Percentiles rank a stretch among this genome's conserved stretches.
Conservation (phyloP, 2,797 vertebrate species). For the Coendou prehensilis region DNA sequence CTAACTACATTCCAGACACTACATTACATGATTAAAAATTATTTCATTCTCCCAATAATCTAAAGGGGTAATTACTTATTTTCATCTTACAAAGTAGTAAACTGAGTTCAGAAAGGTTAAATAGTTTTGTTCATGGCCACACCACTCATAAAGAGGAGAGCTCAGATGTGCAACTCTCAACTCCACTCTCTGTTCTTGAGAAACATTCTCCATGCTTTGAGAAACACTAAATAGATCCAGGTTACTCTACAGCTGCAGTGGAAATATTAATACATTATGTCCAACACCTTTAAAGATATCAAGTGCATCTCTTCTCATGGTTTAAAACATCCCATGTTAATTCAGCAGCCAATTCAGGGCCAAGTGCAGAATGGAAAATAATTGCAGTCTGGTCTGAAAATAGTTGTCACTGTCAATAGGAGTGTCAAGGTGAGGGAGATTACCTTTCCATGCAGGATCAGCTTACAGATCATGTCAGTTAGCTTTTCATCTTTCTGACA, state of each 20-base stretch:
- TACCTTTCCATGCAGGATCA: not conserved
- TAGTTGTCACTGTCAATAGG: not conserved
- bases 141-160: not conserved
- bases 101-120: not conserved
- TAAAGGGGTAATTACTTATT: not conserved
- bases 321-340: not conserved
- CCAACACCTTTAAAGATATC: not conserved
- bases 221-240: not conserved
- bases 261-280: not conserved
- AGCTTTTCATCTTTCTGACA: not conserved
- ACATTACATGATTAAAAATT: not conserved
- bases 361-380: not conserved
- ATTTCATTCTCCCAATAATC: not conserved
- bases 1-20: not conserved
- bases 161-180: not conserved
- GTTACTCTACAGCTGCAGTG: not conserved
- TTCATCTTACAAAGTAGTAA: not conserved
- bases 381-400: not conserved
- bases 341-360: not conserved
- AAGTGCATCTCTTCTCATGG: not conserved
- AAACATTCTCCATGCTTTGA: not conserved
- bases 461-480: not conserved
- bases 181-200: not conserved
- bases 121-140: not conserved
- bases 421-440: not conserved